Conservation (phyloP, 2,797 vertebrate genomes). For the Decapterus maruadsi region DNA sequence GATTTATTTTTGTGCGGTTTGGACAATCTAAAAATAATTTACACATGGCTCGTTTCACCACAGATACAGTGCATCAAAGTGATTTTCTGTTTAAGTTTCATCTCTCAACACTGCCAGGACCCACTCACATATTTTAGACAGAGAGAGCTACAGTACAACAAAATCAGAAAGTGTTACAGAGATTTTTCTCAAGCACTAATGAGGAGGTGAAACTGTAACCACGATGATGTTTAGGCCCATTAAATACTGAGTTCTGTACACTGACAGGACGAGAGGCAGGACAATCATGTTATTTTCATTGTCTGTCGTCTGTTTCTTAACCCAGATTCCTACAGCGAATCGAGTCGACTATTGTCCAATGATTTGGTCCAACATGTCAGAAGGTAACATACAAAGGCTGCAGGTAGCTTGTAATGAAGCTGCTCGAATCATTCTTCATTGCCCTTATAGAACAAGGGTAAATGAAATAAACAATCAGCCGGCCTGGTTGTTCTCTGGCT, state of each 20-base stretch:
- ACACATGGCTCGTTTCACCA: background rate
- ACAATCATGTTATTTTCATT: background rate
- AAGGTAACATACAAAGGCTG: too few species aligned
- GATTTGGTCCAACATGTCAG: too few species aligned
- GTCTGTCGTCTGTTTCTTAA: conserved; percentile 31
- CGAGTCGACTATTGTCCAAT: background rate
- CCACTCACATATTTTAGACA: background rate
- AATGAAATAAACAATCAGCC: too few species aligned
- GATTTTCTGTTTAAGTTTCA: background rate
- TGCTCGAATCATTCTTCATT: too few species aligned
- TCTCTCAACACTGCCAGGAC: background rate
- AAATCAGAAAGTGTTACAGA: background rate
- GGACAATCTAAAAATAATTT: background rate
- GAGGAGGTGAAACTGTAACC: background rate
- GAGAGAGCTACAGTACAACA: background rate
- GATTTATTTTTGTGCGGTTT: background rate
- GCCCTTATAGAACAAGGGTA: too few species aligned
- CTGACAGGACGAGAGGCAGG: background rate
- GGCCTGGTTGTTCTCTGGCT: too few species aligned
- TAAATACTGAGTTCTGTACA: background rate
- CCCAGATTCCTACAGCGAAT: conserved; percentile 44
- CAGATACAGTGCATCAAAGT: background rate
- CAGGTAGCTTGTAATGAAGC: too few species aligned
- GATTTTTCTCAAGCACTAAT: background rate
- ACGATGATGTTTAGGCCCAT: background rate